Conservation (phyloP, 1,140 invertebrate species). For the Sipha flava region DNA sequence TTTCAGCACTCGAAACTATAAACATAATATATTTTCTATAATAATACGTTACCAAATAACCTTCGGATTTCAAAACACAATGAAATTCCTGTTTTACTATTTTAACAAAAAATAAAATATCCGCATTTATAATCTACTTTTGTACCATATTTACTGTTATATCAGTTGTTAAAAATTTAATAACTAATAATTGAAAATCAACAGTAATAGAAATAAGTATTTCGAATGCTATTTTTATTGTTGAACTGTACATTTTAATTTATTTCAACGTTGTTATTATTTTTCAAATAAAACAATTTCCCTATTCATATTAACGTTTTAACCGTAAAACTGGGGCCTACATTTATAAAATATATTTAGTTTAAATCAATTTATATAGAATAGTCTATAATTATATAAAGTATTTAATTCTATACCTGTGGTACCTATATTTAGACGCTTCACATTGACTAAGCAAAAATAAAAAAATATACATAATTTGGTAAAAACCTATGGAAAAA, state of each 20-base stretch:
- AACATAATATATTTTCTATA: neutral
- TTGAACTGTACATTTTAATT: neutral
- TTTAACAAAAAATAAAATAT: conserved; percentile 2
- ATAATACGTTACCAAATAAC: neutral
- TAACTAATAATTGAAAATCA: neutral
- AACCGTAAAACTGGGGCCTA: too few species aligned
- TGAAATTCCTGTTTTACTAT: neutral
- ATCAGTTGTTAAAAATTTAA: conserved; percentile 11
- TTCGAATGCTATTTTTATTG: neutral
- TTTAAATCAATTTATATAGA: too few species aligned
- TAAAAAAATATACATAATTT: too few species aligned
- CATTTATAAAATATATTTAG: too few species aligned
- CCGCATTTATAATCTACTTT: neutral
- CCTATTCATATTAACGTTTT: too few species aligned
- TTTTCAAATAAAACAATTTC: neutral
- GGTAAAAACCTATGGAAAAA: too few species aligned
- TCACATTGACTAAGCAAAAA: too few species aligned
- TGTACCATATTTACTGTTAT: neutral
- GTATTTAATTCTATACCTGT: too few species aligned
- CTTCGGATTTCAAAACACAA: conserved; percentile 15
- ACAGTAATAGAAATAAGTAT: neutral
- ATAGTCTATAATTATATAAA: too few species aligned
- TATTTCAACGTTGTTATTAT: neutral
- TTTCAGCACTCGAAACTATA: too few species aligned
- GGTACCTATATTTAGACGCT: too few species aligned